These are phyloP conservation scores for Chromis chromis DNA, from an alignment of 2,797 vertebrate genomes.

Conservation along the genomic window DNA sequence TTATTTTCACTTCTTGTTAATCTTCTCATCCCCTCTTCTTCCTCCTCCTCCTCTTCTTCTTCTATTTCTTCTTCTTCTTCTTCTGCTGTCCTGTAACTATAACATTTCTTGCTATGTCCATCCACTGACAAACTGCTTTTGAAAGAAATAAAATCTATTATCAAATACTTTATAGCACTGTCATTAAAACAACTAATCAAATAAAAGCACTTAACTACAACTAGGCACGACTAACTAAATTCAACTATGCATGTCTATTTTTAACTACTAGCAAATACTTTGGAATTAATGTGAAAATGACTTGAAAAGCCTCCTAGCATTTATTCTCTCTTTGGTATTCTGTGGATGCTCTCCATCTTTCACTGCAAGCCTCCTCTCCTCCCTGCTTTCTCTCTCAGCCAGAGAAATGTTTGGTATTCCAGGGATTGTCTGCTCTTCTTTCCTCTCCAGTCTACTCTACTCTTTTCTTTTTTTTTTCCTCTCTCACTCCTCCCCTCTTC, in stretches of 20 bases:
- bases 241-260: constrained; percentile 41
- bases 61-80: not conserved
- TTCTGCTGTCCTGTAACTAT: constrained; percentile 1
- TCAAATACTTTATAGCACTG: not conserved
- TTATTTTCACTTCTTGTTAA: constrained; percentile 18
- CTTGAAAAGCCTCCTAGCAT: constrained; percentile 64
- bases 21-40: not conserved
- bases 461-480: constrained; percentile 25
- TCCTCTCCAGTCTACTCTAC: constrained; percentile 64
- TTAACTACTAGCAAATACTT: constrained; percentile 56
- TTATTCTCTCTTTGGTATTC: constrained; percentile 77
- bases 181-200: constrained; percentile 33
- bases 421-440: constrained; percentile 73
- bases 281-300: constrained; percentile 61
- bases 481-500: constrained; percentile 10
- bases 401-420: constrained; percentile 79
- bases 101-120: not conserved
- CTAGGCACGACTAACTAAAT: constrained; percentile 9
- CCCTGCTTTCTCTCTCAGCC: constrained; percentile 60
- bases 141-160: constrained; percentile 1
- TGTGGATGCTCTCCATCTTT: constrained; percentile 60
- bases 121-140: constrained; percentile 24
- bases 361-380: constrained; percentile 67
- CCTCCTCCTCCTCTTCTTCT: not conserved
- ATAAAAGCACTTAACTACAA: constrained; percentile 3